Evolutionary conservation across 2,113 vertebrate species (phyloP), one percentile per base, ranked within the genome.

Genomic region (Myocastor coypus): DNA sequence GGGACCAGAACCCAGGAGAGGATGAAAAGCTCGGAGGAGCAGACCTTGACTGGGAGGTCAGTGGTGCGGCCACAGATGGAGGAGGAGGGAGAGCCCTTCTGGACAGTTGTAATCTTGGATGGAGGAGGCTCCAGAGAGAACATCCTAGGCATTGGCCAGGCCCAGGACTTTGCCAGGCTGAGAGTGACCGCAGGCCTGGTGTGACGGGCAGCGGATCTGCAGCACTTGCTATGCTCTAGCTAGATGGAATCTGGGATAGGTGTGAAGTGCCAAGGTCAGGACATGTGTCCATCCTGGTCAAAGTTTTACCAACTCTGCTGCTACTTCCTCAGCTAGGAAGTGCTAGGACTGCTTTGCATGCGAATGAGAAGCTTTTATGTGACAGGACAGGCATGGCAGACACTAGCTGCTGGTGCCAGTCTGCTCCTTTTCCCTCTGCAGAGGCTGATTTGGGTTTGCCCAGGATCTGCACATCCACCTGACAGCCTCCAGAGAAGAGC

Each of bases 231-330:
- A 16, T 68, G 0, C 1, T 26, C 77, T 7, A 68, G 3, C 17
- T 1, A 0, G 17, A 8, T 5, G 1, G 37, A 40, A 6, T 50
- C 92, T 0, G 0, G 71, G 40, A 11, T 3, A 12, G 77, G 8
- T 1, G 24, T 30, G 59, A 32, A 7, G 59, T 3, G 0, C 46
- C 19, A 30, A 26, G 55, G 52, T 26, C 30, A 24, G 69, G 40
- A 17, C 0, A 14, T 7, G 4, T 3, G 0, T 34, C 20, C 16
- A 22, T 64, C 28, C 52, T 50, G 2, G 3, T 1, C 26, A 3
- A 5, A 26, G 10, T 7, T 6, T 42, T 0, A 19, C 55, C 19
- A 0, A 14, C 2, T 16, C 34, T 26, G 0, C 12, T 3, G 16
- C 61, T 13, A 2, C 26, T 19, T 42, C 26, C 84, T 42, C 30